A percentile compares a stretch with the other conserved stretches of the same genome.
Evolutionary conservation across 1,140 invertebrate species (phyloP).

Genomic region (Theocolax elegans): DNA sequence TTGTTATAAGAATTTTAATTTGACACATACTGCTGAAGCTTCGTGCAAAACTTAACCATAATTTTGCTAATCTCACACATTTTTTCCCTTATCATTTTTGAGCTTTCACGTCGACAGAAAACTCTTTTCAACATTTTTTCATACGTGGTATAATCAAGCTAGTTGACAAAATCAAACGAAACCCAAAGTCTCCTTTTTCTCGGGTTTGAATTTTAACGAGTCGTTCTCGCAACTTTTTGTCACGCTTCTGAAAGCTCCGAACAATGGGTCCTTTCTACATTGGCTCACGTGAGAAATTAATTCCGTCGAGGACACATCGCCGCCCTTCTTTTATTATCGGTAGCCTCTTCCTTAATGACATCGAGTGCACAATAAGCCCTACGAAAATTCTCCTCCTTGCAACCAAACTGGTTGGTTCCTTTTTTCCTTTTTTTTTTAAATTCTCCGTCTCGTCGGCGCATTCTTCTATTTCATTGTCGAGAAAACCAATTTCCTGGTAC

Average conservation of each 20-base stretch:
- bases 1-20: too few species aligned
- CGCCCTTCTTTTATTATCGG: conserved; percentile 12
- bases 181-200: not conserved
- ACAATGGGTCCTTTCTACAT: conserved; percentile 23
- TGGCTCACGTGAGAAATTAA: conserved; percentile 33
- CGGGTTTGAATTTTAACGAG: conserved; percentile 3
- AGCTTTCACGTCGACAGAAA: too few species aligned
- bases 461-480: conserved; percentile 70
- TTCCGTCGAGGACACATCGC: not conserved
- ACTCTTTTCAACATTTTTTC: not conserved
- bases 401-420: not conserved
- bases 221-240: not conserved
- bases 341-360: conserved; percentile 23
- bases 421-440: conserved; percentile 40
- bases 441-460: conserved; percentile 52
- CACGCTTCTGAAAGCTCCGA: not conserved
- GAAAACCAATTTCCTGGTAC: conserved; percentile 69
- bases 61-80: too few species aligned
- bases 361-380: conserved; percentile 27
- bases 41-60: too few species aligned
- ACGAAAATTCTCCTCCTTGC: not conserved
- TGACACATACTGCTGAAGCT: too few species aligned
- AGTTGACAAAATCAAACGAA: not conserved
- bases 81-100: too few species aligned
- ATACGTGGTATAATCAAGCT: not conserved